These are phyloP conservation scores for Nephila pilipes DNA, from an alignment of 1,140 invertebrate genomes.

Conservation along the genomic window DNA sequence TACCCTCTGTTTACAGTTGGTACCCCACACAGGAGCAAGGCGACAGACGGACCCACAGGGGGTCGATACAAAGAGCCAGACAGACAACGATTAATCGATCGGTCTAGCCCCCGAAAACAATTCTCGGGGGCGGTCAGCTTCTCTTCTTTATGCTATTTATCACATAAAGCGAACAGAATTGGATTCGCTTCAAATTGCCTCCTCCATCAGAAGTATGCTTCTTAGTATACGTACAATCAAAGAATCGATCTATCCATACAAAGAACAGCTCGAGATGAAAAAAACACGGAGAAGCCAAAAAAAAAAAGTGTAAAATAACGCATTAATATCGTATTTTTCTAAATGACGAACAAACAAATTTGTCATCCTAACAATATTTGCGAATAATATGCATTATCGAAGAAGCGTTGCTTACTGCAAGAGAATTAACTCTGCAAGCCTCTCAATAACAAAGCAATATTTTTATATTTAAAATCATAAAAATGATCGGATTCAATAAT, in stretches of 20 bases:
- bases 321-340: too few species aligned
- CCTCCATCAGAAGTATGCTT: neutral
- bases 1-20: slow-evolving; percentile 6
- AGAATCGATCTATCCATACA: neutral
- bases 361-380: too few species aligned
- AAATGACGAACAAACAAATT: too few species aligned
- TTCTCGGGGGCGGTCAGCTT: slow-evolving; percentile 47
- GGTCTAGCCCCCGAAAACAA: slow-evolving; percentile 63
- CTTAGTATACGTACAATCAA: neutral
- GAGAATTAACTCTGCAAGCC: too few species aligned
- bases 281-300: neutral
- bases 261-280: neutral
- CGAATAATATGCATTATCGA: too few species aligned
- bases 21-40: neutral
- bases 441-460: too few species aligned
- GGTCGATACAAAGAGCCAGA: slow-evolving; percentile 48
- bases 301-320: too few species aligned
- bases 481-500: too few species aligned
- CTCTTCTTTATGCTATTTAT: neutral
- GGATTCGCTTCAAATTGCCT: neutral
- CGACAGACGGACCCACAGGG: slow-evolving; percentile 12
- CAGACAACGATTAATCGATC: slow-evolving; percentile 63
- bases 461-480: too few species aligned
- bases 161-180: slow-evolving; percentile 13
- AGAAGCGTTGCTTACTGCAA: too few species aligned